Conservation (phyloP, 2,888 invertebrate species). For the Sphaerophoria taeniata region DNA sequence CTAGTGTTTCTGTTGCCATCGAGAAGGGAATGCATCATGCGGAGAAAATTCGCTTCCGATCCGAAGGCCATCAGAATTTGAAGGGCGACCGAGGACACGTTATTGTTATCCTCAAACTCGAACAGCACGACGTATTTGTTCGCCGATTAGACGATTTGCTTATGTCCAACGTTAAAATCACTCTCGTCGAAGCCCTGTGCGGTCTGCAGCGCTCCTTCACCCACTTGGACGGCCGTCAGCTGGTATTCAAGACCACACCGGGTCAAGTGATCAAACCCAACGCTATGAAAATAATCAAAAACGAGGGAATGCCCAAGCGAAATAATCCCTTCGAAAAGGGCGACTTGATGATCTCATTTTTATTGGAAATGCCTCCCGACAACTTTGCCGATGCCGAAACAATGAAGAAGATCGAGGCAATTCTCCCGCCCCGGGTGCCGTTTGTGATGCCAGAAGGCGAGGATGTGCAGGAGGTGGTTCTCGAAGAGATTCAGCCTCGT, state of each 20-base stretch:
- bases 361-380: slow-evolving; percentile 92
- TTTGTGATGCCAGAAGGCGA: slow-evolving; percentile 90
- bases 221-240: slow-evolving; percentile 94
- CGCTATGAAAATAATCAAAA: slow-evolving; percentile 89
- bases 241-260: slow-evolving; percentile 90
- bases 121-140: slow-evolving; percentile 91
- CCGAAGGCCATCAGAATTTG: slow-evolving; percentile 96
- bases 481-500: slow-evolving; percentile 89
- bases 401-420: slow-evolving; percentile 87
- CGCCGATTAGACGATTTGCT: slow-evolving; percentile 90
- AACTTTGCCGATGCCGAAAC: slow-evolving; percentile 89
- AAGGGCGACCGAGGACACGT: slow-evolving; percentile 95
- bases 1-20: slow-evolving; percentile 93
- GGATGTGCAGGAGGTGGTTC: slow-evolving; percentile 93
- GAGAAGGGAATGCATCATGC: slow-evolving; percentile 95
- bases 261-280: slow-evolving; percentile 94
- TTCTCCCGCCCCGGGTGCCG: slow-evolving; percentile 89
- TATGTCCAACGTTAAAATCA: slow-evolving; percentile 88
- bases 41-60: slow-evolving; percentile 92
- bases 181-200: slow-evolving; percentile 94
- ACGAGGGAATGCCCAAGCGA: slow-evolving; percentile 95
- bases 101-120: slow-evolving; percentile 92
- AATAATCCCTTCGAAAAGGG: slow-evolving; percentile 94
- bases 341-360: slow-evolving; percentile 93
- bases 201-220: slow-evolving; percentile 93